A percentile compares a stretch with the other conserved stretches of the same genome.
These are phyloP conservation scores for Brachyrhaphis roseni DNA, from an alignment of 2,797 vertebrate species.

Conservation along the genomic window DNA sequence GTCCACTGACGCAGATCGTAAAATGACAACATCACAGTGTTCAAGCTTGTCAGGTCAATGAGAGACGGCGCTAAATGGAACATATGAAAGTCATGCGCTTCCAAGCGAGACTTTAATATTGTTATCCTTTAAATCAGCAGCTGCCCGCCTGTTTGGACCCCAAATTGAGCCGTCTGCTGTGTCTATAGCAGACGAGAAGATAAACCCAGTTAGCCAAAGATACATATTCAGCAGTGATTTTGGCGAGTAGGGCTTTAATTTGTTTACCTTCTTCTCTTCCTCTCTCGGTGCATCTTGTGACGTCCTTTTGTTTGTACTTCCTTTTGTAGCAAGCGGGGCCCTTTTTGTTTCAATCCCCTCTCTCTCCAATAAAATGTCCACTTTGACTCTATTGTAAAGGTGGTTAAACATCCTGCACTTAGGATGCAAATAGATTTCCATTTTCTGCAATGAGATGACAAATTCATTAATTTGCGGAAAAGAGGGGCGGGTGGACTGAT, in stretches of 20 bases:
- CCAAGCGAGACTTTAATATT: constrained; percentile 5
- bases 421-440: constrained; percentile 55
- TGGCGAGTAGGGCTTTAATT: constrained; percentile 42
- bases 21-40: background rate
- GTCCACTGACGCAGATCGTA: background rate
- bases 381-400: constrained; percentile 52
- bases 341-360: constrained; percentile 19
- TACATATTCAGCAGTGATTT: constrained; percentile 56
- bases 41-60: background rate
- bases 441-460: constrained; percentile 41
- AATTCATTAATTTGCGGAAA: constrained; percentile 42
- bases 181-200: constrained; percentile 32
- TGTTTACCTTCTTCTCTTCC: constrained; percentile 12
- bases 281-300: constrained; percentile 17
- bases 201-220: constrained; percentile 7
- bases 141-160: constrained; percentile 8
- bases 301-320: constrained; percentile 38
- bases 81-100: constrained; percentile 17
- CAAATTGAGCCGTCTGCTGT: constrained; percentile 11
- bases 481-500: background rate
- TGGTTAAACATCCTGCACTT: constrained; percentile 33
- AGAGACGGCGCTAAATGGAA: constrained; percentile 10
- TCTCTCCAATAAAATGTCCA: constrained; percentile 10
- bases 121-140: constrained; percentile 29
- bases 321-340: constrained; percentile 3